Evolutionary conservation across 1,140 invertebrate species (phyloP), one percentile per base, ranked within the genome.

Genomic region (Papilio xuthus): DNA sequence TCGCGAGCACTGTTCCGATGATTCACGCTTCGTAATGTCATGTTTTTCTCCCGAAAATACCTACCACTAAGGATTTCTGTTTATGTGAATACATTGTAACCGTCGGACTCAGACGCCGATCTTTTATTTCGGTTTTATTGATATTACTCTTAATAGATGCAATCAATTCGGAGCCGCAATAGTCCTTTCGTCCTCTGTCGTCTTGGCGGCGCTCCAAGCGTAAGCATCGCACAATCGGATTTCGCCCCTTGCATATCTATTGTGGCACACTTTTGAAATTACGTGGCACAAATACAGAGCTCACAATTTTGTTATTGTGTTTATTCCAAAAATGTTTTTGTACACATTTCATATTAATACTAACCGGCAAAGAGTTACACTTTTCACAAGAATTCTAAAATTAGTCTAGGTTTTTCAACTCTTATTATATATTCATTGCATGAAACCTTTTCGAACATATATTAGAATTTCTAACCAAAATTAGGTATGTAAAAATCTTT

Each of bases 1-100:
- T 91, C 89, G 83, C 88, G 86, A 86, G 85, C 88, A 91, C 87
- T 89, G 86, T 89, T 85, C 85, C 72, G 80, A 86, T 90, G 89
- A 91, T 90, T 90, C 86, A 91, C 85, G 86, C 84, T 83, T 83
- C 74, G 79, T 87, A 83, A 88, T 88, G 84, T 86, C 78, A 83
- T 88, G 87, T 87, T 86, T 84, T 84, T 84, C 82, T 74, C 56
- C 28, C 42, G 44, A 69, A 70, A 56, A 78, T 78, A 72, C 69
- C 69, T 78, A 72, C 28, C n/a, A 69, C 26, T 42, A 74, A 41
- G 75, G 32, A 80, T 72, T 72, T 77, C 63, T 69, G 76, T 80
- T 77, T 76, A 76, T 60, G n/a, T 37, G 74, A 56, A 60, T 63
- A 42, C 74, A 60, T 37, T 76, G 53, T 60, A 41, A 50, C 72